A percentile compares a stretch with the other conserved stretches of the same genome.
These are phyloP conservation scores for Drosophila histrio DNA, from an alignment of 2,888 invertebrate genomes.

Conservation along the genomic window DNA sequence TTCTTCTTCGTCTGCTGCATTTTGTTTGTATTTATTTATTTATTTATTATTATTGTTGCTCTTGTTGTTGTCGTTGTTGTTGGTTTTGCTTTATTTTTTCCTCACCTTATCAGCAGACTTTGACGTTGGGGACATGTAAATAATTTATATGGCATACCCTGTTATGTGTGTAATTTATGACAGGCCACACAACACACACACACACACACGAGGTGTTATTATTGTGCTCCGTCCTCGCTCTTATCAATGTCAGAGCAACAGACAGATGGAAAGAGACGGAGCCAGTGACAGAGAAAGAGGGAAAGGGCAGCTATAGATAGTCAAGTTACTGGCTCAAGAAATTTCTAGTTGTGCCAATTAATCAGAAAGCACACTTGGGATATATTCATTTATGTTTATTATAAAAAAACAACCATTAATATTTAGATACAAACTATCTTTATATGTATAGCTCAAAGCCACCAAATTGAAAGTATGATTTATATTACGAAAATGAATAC, in stretches of 20 bases:
- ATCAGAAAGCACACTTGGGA: background rate
- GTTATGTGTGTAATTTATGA: conserved; percentile 75
- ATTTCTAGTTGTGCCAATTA: conserved; percentile 23
- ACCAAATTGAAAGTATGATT: conserved; percentile 13
- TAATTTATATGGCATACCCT: conserved; percentile 75
- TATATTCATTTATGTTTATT: conserved; percentile 1
- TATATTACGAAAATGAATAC: background rate
- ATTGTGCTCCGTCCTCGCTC: conserved; percentile 34
- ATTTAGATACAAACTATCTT: background rate
- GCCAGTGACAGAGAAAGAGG: background rate
- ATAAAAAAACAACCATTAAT: background rate
- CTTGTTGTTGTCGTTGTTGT: conserved; percentile 25
- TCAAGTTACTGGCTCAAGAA: conserved; percentile 12
- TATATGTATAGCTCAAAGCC: background rate
- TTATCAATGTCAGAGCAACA: conserved; percentile 52
- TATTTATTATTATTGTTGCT: conserved; percentile 26
- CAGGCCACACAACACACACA: conserved; percentile 49
- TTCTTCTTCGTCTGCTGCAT: background rate
- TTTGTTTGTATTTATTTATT: conserved; percentile 30
- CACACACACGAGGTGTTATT: conserved; percentile 61
- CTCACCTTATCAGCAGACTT: conserved; percentile 67
- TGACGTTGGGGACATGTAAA: conserved; percentile 77
- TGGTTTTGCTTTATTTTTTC: conserved; percentile 27
- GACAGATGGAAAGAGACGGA: conserved; percentile 10
- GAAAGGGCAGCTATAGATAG: background rate